Evolutionary conservation across 1,140 invertebrate species (phyloP).

Genomic region (Solenopsis fugax): DNA sequence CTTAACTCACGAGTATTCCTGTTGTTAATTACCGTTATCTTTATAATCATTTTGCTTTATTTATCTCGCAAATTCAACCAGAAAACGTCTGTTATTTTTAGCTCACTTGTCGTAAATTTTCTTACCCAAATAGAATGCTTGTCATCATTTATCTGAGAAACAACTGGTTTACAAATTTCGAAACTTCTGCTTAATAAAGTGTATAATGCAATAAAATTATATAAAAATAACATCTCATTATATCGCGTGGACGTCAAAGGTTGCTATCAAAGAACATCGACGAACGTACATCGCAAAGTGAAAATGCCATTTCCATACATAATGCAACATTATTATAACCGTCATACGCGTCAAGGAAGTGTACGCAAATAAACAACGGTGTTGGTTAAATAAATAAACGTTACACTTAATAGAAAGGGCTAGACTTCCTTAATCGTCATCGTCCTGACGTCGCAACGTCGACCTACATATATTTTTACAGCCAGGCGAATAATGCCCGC

Average conservation of each 20-base stretch:
- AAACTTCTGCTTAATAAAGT: neutral
- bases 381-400: slow-evolving; percentile 57
- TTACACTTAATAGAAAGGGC: slow-evolving; percentile 37
- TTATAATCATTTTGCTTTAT: slow-evolving; percentile 7
- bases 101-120: neutral
- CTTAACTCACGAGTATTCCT: neutral
- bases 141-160: neutral
- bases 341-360: neutral
- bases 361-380: slow-evolving; percentile 40
- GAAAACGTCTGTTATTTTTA: neutral
- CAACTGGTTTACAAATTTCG: neutral
- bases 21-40: neutral
- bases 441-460: slow-evolving; percentile 37
- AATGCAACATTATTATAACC: slow-evolving; percentile 50
- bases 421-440: slow-evolving; percentile 41
- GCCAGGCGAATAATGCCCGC: slow-evolving; percentile 45
- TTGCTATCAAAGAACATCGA: neutral
- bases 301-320: slow-evolving; percentile 43
- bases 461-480: slow-evolving; percentile 64
- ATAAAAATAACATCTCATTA: neutral
- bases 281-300: neutral
- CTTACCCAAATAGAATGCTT: neutral
- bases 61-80: neutral
- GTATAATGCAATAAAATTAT: slow-evolving; percentile 21
- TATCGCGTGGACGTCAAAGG: neutral